Percentiles rank a stretch among this genome's conserved stretches.
These are phyloP conservation scores for Hypotaenidia okinawae DNA, from an alignment of 2,797 vertebrate genomes.

Conservation along the genomic window DNA sequence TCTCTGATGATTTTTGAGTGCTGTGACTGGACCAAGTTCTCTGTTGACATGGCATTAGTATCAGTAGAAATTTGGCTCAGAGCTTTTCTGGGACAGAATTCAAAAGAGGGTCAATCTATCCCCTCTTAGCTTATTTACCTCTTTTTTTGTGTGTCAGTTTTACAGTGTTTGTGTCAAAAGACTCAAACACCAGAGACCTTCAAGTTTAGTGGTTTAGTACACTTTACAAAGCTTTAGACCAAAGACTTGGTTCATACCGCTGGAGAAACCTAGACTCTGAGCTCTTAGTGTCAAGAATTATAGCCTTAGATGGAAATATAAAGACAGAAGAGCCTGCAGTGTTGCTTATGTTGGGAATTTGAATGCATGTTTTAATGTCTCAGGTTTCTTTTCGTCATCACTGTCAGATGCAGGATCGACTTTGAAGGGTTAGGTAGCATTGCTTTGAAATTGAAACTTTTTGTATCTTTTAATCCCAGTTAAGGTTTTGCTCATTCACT, in stretches of 20 bases:
- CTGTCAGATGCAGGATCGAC: neutral
- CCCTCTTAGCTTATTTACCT: neutral
- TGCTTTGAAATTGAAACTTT: neutral
- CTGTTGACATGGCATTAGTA: neutral
- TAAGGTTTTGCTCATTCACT: neutral
- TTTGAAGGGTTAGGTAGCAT: neutral
- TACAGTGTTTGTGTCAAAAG: neutral
- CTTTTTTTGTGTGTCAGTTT: neutral
- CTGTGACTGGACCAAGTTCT: neutral
- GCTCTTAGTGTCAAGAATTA: neutral
- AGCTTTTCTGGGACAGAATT: neutral
- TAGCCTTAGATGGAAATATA: neutral
- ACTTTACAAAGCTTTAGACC: neutral
- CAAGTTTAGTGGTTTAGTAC: neutral
- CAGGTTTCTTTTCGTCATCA: neutral
- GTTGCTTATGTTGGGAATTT: neutral
- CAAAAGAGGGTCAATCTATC: neutral
- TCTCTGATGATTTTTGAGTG: neutral
- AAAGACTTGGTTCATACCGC: neutral
- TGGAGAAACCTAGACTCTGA: neutral
- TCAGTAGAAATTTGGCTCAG: neutral
- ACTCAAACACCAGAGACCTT: neutral
- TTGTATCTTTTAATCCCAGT: neutral
- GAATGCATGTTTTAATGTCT: neutral
- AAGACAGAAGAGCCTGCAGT: neutral